phyloP scores from a whole-genome alignment of 2,797 vertebrate genomes.

The Eulemur rubriventer region DNA sequence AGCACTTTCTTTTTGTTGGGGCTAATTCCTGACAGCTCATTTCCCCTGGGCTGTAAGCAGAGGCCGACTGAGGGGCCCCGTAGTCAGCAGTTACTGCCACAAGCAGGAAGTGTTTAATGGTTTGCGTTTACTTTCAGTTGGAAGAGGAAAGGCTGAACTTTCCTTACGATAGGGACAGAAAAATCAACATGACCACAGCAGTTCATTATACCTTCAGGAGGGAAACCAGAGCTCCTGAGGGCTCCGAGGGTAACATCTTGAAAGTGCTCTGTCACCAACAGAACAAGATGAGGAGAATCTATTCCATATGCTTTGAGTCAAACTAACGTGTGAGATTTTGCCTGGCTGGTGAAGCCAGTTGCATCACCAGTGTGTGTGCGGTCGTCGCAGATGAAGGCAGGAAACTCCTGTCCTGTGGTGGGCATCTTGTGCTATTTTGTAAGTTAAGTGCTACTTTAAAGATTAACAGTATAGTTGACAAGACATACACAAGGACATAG shows the following conservation, averaged over 20 bases:
- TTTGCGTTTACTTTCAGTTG: slow-evolving; percentile 76
- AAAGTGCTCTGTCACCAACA: neutral
- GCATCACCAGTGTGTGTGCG: fast-evolving
- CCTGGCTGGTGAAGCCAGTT: too few relatives aligned
- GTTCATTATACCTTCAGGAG: neutral
- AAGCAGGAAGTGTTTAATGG: slow-evolving; percentile 78
- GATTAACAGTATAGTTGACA: too few relatives aligned
- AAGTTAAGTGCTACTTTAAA: neutral
- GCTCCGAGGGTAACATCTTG: neutral
- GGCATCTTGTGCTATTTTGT: neutral
- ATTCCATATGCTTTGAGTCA: fast-evolving
- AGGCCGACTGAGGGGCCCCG: slow-evolving; percentile 38
- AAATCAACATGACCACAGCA: slow-evolving; percentile 42
- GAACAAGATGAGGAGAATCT: neutral
- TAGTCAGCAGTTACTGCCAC: slow-evolving; percentile 67
- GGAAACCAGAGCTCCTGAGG: neutral
- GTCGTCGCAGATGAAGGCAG: fast-evolving
- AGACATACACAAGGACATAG: neutral
- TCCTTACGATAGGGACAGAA: slow-evolving; percentile 68
- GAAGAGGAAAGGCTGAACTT: slow-evolving; percentile 74
- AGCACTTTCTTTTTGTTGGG: slow-evolving; percentile 54
- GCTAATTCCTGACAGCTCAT: slow-evolving; percentile 60
- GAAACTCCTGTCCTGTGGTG: fast-evolving
- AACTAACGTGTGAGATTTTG: neutral
- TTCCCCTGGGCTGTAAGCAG: slow-evolving; percentile 49